These are phyloP conservation scores for Ostrea denselamellosa DNA, from an alignment of 1,140 invertebrate species.

Conservation along the genomic window DNA sequence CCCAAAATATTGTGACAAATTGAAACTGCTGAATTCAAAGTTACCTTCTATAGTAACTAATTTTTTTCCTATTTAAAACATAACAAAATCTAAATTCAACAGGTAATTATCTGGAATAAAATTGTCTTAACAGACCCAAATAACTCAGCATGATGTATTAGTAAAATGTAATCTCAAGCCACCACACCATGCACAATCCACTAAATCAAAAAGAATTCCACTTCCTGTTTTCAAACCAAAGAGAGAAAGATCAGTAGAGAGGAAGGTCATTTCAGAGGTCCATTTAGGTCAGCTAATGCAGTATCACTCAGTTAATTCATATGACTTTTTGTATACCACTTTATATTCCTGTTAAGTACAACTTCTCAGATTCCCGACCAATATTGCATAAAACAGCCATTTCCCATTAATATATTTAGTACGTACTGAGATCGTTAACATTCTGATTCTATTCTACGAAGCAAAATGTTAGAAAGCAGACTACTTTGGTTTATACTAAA, in stretches of 20 bases:
- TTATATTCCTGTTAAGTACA: background rate
- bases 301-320: background rate
- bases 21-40: too few relatives aligned
- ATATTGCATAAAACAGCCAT: background rate
- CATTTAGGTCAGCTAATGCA: background rate
- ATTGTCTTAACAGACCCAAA: background rate
- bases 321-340: background rate
- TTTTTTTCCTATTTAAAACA: too few relatives aligned
- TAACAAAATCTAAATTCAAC: too few relatives aligned
- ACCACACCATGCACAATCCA: background rate
- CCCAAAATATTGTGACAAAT: too few relatives aligned
- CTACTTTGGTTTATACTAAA: background rate
- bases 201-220: background rate
- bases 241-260: background rate
- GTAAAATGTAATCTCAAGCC: background rate
- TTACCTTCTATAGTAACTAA: too few relatives aligned
- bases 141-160: background rate
- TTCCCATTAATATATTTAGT: background rate
- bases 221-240: background rate
- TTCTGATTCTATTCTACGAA: background rate
- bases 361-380: background rate
- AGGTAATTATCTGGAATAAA: too few relatives aligned
- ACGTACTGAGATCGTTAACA: background rate
- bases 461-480: background rate
- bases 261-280: background rate